Base-by-base conservation (phyloP, 92 coral and sea anemone species). In the Montipora capitata region DNA sequence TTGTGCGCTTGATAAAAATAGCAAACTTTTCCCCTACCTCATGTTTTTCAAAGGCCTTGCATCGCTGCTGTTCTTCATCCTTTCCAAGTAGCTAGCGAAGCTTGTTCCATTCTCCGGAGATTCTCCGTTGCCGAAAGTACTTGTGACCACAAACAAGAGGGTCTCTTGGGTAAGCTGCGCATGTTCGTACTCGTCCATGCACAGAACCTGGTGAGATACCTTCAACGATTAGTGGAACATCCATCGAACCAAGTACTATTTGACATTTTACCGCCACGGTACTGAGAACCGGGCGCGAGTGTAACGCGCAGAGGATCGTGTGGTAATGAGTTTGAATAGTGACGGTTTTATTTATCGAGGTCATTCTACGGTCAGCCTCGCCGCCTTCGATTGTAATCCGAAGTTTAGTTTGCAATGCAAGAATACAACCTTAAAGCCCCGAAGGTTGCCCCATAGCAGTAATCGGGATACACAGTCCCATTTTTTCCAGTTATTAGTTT, bases 101-200 rank as follows among this genome's bases (percentile, higher is more conserved):
- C 77, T 69, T 4, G 86, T 14, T 3, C 88, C 88, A 13, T 84
- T 84, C n/a, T 84, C 88, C 43, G 88, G 88, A 7, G 88, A 61
- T 42, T 66, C 77, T n/a, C 79, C 90, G 72, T 67, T 87, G 18
- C 84, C 84, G 56, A 78, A 80, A 0, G 89, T 85, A 52, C 89
- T 85, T 10, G 94, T 58, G 8, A 91, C 94, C n/a, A 91, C 91
- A 17, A 91, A 68, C 77, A 91, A 77, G n/a, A 91, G 91, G 17
- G 35, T 85, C 43, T 91, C 94, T 41, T 91, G 81, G 39, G 79
- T 49, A 78, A 91, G 75, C 69, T 81, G 90, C 17, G 85, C 78
- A 61, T 85, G 88, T 35, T 86, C 84, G 61, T 91, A 91, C 42
- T 91, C 94, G 11, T 40, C 88, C 94, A 91, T 91, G 39, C 91